Evolutionary conservation across 1,140 invertebrate species (phyloP), one percentile per base, ranked within the genome.

Genomic region (Berghia stephanieae): DNA sequence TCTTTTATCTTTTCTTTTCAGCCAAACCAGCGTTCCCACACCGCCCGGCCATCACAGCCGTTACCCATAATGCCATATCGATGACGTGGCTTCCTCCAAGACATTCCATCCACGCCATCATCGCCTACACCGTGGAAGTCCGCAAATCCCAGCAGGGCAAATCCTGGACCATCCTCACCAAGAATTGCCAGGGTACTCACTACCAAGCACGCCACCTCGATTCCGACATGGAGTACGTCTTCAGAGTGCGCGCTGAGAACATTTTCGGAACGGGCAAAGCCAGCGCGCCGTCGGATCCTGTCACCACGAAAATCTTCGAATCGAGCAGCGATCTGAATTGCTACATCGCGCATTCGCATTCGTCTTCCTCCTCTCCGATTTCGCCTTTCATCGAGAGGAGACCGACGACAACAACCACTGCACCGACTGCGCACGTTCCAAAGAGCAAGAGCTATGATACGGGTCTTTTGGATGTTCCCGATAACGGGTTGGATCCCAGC

Each of bases 201-300:
- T 97, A 96, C 87, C 96, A 94, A 0, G 96, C 97, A 0, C 94
- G 95, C 86, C 94, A 95, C 83, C 89, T 99, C 6, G 93, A 92
- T 6, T 96, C 98, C 21, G 96, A 96, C 66, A 93, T 93, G 80
- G 93, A 95, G 18, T 99, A 99, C 88, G 95, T 98, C 80, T 99
- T 99, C 92, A 92, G 97, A 70, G 96, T 99, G 0, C 93, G 96
- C 91, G 97, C 97, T 73, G 97, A 99, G 90, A 99, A 99, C 90
- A 93, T 97, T 85, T 96, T 97, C 86, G 98, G 98, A 46, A 93
- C 94, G 68, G 97, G 96, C 24, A 97, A 99, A 82, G 96, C 96
- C 6, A 95, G 90, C 71, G 76, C 84, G 27, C 52, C 73, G 0
- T 85, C 86, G 0, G 82, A 84, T 21, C 42, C 78, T 2, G 76